phyloP scores from a whole-genome alignment of 2,888 invertebrate species.

The Drosophila borborema region DNA sequence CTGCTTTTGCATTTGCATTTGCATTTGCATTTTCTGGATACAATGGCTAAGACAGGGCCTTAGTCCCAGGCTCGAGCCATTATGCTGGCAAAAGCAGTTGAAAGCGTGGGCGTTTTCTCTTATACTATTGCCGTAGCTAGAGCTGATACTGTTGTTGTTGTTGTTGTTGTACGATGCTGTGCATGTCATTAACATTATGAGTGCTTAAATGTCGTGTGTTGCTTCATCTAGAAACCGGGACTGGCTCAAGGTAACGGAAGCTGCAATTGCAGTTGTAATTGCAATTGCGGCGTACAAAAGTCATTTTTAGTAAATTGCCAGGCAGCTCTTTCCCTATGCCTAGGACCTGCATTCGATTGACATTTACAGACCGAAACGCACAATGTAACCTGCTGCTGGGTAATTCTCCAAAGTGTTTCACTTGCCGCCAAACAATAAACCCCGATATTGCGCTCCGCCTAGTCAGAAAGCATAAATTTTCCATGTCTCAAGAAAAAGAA shows the following conservation, averaged over 20 bases:
- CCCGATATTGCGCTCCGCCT: conserved; percentile 59
- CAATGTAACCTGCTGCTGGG: conserved; percentile 38
- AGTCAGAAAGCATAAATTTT: conserved; percentile 66
- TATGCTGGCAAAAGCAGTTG: conserved; percentile 41
- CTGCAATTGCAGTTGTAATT: conserved; percentile 57
- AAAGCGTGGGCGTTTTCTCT: conserved; percentile 54
- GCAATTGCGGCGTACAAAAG: conserved; percentile 22
- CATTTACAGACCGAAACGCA: conserved; percentile 39
- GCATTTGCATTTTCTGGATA: conserved; percentile 62
- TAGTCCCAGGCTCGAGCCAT: conserved; percentile 48
- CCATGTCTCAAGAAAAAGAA: conserved; percentile 48
- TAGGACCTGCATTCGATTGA: conserved; percentile 39
- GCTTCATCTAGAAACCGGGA: conserved; percentile 26
- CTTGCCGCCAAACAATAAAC: conserved; percentile 79
- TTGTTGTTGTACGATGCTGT: conserved; percentile 33
- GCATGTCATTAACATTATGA: conserved; percentile 82
- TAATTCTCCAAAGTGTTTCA: conserved; percentile 80
- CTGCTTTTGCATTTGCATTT: conserved; percentile 25
- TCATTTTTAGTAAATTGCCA: conserved; percentile 53
- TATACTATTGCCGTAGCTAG: conserved; percentile 7
- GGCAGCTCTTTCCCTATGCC: conserved; percentile 1
- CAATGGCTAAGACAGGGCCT: conserved; percentile 49
- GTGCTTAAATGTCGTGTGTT: conserved; percentile 64
- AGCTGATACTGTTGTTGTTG: conserved; percentile 7
- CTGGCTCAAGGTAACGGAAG: conserved; percentile 77